These are phyloP conservation scores for Eupelmus urozonus DNA, from an alignment of 2,888 invertebrate species.

Conservation along the genomic window DNA sequence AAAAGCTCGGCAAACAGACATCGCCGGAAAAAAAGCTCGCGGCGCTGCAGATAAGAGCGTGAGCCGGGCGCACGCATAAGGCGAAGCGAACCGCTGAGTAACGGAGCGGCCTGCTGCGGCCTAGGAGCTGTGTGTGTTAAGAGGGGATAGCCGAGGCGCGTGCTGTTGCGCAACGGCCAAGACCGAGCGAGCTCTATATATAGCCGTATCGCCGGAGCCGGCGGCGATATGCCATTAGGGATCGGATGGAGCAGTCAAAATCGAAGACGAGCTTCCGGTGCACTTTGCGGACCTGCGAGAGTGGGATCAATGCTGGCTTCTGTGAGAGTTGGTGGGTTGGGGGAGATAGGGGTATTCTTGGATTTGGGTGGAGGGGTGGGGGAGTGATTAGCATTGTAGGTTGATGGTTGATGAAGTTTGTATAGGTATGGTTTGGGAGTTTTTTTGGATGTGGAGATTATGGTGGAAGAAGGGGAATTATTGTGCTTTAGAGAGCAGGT, in stretches of 20 bases:
- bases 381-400: no score
- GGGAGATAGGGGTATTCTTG: no score
- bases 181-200: conserved; percentile 17
- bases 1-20: neutral
- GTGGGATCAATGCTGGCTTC: no score
- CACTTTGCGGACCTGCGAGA: no score
- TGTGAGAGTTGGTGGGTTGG: no score
- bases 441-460: no score
- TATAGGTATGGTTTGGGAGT: no score
- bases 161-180: conserved; percentile 50
- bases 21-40: neutral
- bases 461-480: no score
- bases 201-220: conserved; percentile 10
- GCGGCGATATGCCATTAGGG: neutral
- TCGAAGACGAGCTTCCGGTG: conserved; percentile 37
- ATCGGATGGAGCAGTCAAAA: conserved; percentile 5
- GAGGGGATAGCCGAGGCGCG: no score
- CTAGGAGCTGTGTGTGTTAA: neutral
- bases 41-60: neutral
- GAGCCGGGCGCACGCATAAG: neutral
- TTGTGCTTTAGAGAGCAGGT: no score
- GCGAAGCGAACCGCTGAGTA: conserved; percentile 29
- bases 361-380: no score
- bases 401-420: no score
- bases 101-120: conserved; percentile 17